Base-by-base conservation (phyloP, 2,797 vertebrate species). In the Dallia pectoralis region DNA sequence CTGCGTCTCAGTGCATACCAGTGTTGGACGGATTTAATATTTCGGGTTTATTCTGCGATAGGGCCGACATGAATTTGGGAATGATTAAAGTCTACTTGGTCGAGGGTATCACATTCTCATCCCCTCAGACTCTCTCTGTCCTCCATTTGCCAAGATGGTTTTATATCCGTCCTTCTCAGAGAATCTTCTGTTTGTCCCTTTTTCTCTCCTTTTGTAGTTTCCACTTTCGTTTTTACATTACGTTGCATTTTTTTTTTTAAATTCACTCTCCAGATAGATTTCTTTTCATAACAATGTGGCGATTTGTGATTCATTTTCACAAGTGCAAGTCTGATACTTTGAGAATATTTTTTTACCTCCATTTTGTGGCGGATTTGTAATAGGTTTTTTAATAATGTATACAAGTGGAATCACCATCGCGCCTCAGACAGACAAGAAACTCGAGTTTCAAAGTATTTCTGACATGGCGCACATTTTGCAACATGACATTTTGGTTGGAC, bases 21-120 rank as follows among this genome's bases (percentile, higher is more conserved):
- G 85, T 64, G 82, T 84, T 66, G 3, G n/a, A 44, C 14, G 40
- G 53, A 25, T 27, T 80, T 82, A 82, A 84, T 89, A 87, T 89
- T 88, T 88, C 89, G 87, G 87, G 87, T 87, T 81, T 84, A 84
- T 82, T 80, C 82, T 78, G 82, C 81, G 82, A 89, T 84, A 71
- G 78, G 81, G 83, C 84, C 87, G 87, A 86, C 86, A 84, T 29
- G 87, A 87, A 87, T 89, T 80, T 75, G 74, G 86, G 80, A 86
- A 80, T 80, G 78, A 74, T 79, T 79, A 75, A 63, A 71, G 78
- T 74, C 85, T 87, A 83, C 85, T 77, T 75, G 89, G 83, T 88
- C 82, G 86, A 79, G 81, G 76, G 79, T 56, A 81, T 83, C 78
- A 76, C 87, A 87, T 87, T 84, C 86, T 82, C 77, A 76, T 32